Evolutionary conservation across 2,797 vertebrate genomes (phyloP), one percentile per base, ranked within the genome.

Genomic region (Microtus agrestis): DNA sequence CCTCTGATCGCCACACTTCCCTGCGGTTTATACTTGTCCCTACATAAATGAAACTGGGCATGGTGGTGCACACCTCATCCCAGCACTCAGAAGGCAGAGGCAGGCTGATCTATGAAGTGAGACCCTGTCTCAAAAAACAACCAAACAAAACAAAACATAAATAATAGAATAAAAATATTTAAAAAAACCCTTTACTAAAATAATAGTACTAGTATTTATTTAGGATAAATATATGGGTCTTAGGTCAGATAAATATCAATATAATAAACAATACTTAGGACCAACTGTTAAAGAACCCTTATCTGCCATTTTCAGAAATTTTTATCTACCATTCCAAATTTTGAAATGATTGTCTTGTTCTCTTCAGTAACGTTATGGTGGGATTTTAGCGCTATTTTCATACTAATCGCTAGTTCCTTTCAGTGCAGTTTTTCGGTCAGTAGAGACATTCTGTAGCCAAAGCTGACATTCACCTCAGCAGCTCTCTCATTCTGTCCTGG

Each of bases 331-430:
- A 74, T 61, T 74, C 73, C 61, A 91, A 65, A 21, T 76, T 88
- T 71, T 79, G n/a, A 91, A 92, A 34, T 90, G 63, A 79, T 93
- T 88, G 91, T 90, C 21, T 59, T 79, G 3, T 80, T 87, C 77
- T 56, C 48, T 51, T 91, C 56, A 93, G 13, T 81, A 21, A 69
- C 40, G 23, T 87, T 80, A 59, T 80, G 56, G 14, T 85, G 48
- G 77, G 37, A 89, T 56, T 91, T 54, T 54, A 73, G 37, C 13
- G 65, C 43, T 85, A 61, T 65, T 77, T 91, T 91, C 71, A 77
- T 76, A 93, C n/a, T 65, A 73, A 71, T 7, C 77, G 59, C 65
- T 81, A 61, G 69, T 65, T 81, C 59, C 51, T 43, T 91, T 89
- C 21, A 48, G 27, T 56, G 12, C 34, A 19, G 13, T 73, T 48